A percentile compares a stretch with the other conserved stretches of the same genome.
Evolutionary conservation across 2,888 invertebrate species (phyloP).

Genomic region (Dynastes hyllus): DNA sequence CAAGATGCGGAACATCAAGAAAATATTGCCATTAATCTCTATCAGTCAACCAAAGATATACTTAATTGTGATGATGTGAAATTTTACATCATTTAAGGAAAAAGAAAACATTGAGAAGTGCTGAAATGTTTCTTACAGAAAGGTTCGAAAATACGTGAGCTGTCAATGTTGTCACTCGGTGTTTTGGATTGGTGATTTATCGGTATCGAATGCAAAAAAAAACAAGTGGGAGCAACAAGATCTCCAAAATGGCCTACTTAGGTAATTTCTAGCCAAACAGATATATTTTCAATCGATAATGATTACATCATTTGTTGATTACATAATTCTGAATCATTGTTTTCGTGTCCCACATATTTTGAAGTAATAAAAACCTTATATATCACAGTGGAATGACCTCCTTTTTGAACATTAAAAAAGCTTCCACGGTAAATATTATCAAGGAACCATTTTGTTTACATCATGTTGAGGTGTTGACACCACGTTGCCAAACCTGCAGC

Average conservation of each 20-base stretch:
- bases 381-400: background rate
- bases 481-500: constrained; percentile 9
- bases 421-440: constrained; percentile 8
- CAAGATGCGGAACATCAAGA: too few relatives aligned
- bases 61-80: too few relatives aligned
- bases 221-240: background rate
- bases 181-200: too few relatives aligned
- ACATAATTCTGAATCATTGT: background rate
- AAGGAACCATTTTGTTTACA: constrained; percentile 1
- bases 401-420: background rate
- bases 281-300: background rate
- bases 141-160: too few relatives aligned
- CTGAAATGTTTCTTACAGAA: too few relatives aligned
- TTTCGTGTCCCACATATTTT: background rate
- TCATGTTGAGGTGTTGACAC: background rate
- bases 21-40: too few relatives aligned
- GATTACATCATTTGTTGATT: background rate
- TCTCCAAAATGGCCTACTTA: too few relatives aligned
- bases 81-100: too few relatives aligned
- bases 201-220: background rate
- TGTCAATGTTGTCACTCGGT: too few relatives aligned
- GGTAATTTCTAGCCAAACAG: too few relatives aligned
- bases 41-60: too few relatives aligned
- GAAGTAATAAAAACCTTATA: background rate
- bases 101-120: too few relatives aligned